These are phyloP conservation scores for Cynopterus brachyotis DNA, from an alignment of 2,113 vertebrate genomes.

Conservation along the genomic window DNA sequence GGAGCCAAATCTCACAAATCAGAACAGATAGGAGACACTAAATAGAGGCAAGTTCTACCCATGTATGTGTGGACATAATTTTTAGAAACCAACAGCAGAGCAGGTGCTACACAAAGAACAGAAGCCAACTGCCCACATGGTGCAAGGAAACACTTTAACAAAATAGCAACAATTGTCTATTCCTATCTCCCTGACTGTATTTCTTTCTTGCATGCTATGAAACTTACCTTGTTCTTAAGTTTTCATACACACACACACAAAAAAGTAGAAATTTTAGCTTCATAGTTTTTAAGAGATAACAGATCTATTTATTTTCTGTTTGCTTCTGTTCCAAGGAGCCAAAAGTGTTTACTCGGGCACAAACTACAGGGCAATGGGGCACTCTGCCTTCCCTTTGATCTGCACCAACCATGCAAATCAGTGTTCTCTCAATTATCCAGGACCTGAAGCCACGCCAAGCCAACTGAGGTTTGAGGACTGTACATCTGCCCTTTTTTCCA, in stretches of 20 bases:
- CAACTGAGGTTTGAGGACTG: neutral
- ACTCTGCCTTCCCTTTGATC: neutral
- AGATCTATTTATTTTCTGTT: neutral
- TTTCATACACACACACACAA: neutral
- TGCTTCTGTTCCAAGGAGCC: neutral
- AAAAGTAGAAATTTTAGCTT: neutral
- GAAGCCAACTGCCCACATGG: neutral
- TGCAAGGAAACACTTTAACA: neutral
- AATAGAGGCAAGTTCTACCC: neutral
- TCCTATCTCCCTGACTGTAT: neutral
- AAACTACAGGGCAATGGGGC: neutral
- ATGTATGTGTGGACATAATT: neutral
- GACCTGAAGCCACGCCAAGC: neutral
- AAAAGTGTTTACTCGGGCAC: neutral
- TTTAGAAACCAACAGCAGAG: neutral
- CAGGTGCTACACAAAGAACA: neutral
- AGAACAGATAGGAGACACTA: neutral
- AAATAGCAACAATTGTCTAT: neutral
- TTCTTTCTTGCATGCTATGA: neutral
- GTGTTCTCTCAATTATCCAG: neutral
- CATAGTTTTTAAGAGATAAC: neutral
- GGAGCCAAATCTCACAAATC: neutral
- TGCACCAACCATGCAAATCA: conserved; percentile 2
- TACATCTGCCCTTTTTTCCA: neutral
- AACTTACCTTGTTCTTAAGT: neutral